A percentile compares a stretch with the other conserved stretches of the same genome.
Evolutionary conservation across 92 coral and sea anemone genomes (phyloP).

Genomic region (Porites evermanni): DNA sequence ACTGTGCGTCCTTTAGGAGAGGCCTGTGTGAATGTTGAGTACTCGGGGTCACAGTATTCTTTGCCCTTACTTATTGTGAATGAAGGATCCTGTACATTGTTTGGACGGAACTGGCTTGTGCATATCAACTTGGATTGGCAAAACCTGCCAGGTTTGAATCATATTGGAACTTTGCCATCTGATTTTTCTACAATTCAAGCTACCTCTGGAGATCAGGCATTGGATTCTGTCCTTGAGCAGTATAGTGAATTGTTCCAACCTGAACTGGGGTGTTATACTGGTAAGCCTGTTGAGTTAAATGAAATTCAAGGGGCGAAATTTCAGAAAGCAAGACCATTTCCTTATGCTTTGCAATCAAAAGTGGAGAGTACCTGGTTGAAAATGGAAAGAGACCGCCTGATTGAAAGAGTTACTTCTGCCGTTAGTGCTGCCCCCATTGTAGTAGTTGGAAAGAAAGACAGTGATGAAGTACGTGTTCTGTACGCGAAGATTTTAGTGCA

Average conservation of each 20-base stretch:
- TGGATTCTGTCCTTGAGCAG: conserved; percentile 36
- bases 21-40: conserved; percentile 1
- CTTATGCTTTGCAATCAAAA: conserved; percentile 1
- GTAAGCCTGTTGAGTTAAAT: too few species aligned
- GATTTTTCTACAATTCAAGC: not conserved
- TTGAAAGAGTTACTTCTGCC: conserved; percentile 70
- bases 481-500: conserved; percentile 76
- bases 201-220: not conserved
- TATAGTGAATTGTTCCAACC: conserved; percentile 13
- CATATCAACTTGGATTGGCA: conserved; percentile 39
- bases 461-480: conserved; percentile 56
- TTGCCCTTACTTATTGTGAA: conserved; percentile 32
- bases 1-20: too few species aligned
- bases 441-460: conserved; percentile 59
- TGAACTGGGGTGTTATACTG: too few species aligned
- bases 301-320: too few species aligned
- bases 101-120: conserved; percentile 56
- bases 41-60: not conserved
- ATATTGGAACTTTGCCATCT: conserved; percentile 9
- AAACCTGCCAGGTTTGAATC: conserved; percentile 30
- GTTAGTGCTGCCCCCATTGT: conserved; percentile 75
- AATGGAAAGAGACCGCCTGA: conserved; percentile 62
- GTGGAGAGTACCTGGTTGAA: conserved; percentile 55
- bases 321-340: too few species aligned
- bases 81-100: conserved; percentile 9